Conservation (phyloP, 2,888 invertebrate species). For the Coelogynopora nodosa region DNA sequence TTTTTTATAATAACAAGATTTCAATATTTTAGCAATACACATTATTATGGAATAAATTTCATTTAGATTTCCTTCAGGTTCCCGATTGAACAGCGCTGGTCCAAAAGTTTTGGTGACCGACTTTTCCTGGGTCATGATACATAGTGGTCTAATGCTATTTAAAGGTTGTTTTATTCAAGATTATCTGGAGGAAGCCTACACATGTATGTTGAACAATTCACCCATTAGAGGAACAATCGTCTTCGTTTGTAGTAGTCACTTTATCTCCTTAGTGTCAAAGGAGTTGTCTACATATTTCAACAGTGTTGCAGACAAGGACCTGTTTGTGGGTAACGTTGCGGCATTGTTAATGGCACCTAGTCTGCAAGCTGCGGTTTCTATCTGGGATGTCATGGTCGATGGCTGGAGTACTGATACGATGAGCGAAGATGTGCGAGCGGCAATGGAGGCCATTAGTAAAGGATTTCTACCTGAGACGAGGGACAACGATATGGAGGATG, state of each 20-base stretch:
- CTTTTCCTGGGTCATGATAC: background rate
- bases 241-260: background rate
- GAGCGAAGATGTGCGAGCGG: background rate
- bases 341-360: background rate
- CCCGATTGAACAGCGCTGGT: slow-evolving; percentile 1
- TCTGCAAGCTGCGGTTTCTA: background rate
- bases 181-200: background rate
- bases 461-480: background rate
- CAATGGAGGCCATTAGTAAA: background rate
- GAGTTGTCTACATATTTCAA: background rate
- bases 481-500: background rate
- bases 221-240: background rate
- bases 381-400: slow-evolving; percentile 2
- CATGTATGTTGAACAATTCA: background rate
- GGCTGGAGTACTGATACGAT: background rate
- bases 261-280: background rate
- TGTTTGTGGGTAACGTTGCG: background rate
- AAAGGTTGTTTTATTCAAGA: background rate
- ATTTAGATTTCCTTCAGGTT: too few species aligned
- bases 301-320: background rate
- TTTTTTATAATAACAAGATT: too few species aligned
- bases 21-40: too few species aligned
- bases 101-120: background rate
- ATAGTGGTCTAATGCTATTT: background rate
- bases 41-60: too few species aligned